These are phyloP conservation scores for Chromobotia macracanthus DNA, from an alignment of 2,797 vertebrate species.

Conservation along the genomic window DNA sequence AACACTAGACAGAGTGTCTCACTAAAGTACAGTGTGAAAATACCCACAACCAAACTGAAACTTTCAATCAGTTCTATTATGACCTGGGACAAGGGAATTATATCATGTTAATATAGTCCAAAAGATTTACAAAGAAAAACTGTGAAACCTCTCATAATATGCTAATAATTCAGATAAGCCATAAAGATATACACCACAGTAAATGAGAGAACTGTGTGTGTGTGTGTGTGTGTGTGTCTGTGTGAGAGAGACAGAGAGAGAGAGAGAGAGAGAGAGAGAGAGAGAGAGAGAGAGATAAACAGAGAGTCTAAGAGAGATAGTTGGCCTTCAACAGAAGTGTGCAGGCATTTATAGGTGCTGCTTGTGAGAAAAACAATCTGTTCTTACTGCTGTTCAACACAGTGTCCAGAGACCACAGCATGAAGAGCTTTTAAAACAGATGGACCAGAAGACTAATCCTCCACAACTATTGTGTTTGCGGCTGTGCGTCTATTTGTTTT, in stretches of 20 bases:
- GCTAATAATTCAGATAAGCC: slow-evolving; percentile 7
- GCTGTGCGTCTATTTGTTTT: slow-evolving; percentile 6
- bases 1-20: too few species aligned
- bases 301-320: too few species aligned
- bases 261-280: neutral
- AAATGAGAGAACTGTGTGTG: too few species aligned
- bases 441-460: slow-evolving; percentile 37
- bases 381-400: slow-evolving; percentile 43
- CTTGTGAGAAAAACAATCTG: slow-evolving; percentile 51
- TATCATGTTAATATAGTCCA: neutral
- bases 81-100: neutral
- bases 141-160: neutral
- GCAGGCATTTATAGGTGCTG: slow-evolving; percentile 28
- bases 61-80: neutral
- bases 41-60: neutral
- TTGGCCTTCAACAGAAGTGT: neutral
- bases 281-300: neutral
- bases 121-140: neutral
- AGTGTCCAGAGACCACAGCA: slow-evolving; percentile 15
- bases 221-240: too few species aligned
- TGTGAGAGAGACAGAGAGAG: too few species aligned
- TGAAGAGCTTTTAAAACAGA: slow-evolving; percentile 36
- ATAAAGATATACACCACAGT: neutral
- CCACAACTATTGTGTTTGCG: neutral
- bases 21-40: neutral